A percentile compares a stretch with the other conserved stretches of the same genome.
Evolutionary conservation across 2,888 invertebrate genomes (phyloP).

Genomic region (Lepidochitona cinerea): DNA sequence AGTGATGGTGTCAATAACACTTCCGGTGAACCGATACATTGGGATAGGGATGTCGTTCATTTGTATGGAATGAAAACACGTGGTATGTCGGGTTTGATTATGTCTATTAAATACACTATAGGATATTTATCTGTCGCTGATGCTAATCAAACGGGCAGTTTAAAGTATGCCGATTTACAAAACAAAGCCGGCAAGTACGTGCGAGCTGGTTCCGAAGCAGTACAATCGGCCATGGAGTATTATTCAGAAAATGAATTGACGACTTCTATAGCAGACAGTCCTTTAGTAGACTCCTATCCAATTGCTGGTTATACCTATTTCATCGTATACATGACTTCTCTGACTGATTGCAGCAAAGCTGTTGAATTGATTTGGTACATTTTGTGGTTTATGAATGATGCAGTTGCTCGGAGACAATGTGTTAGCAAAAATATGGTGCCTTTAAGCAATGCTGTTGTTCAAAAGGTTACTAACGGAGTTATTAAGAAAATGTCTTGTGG

Average conservation of each 20-base stretch:
- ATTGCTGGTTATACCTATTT: conserved; percentile 62
- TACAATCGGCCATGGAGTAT: conserved; percentile 50
- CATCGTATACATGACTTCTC: conserved; percentile 40
- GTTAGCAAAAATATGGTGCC: conserved; percentile 43
- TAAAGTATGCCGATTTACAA: conserved; percentile 42
- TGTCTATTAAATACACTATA: conserved; percentile 50
- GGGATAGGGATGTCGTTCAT: conserved; percentile 39
- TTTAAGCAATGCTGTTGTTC: conserved; percentile 33
- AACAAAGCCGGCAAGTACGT: conserved; percentile 45
- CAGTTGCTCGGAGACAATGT: conserved; percentile 31
- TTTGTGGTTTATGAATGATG: conserved; percentile 50
- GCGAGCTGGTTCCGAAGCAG: conserved; percentile 27
- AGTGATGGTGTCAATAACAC: not conserved
- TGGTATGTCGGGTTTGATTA: conserved; percentile 51
- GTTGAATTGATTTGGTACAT: conserved; percentile 60
- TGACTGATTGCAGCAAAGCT: conserved; percentile 45
- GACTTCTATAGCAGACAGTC: not conserved
- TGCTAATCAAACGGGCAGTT: conserved; percentile 22
- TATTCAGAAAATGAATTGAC: conserved; percentile 13
- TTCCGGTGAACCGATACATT: conserved; percentile 24
- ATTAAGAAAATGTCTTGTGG: conserved; percentile 49
- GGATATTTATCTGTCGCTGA: conserved; percentile 59
- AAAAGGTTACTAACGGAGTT: conserved; percentile 30
- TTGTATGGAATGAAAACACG: conserved; percentile 44
- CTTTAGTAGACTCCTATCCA: conserved; percentile 44